Evolutionary conservation across 2,797 vertebrate species (phyloP), one percentile per base, ranked within the genome.

Genomic region (Simalia tracyae): DNA sequence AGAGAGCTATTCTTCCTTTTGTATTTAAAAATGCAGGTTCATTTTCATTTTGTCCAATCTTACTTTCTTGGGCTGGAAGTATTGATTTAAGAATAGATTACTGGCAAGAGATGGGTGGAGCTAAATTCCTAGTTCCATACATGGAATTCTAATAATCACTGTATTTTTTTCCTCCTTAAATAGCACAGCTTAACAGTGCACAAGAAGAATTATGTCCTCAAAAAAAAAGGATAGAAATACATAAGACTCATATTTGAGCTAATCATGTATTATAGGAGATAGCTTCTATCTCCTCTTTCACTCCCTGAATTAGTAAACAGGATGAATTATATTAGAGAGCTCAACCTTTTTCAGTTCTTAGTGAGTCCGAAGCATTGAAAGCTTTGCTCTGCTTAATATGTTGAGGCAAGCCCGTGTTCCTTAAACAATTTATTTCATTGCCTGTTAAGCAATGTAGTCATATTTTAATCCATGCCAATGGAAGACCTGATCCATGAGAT

Each of bases 351-450:
- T n/a, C 89, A 90, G 72, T 91, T 92, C 84, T 92, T 3, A 59
- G 86, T 57, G 89, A 89, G 92, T 22, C 89, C 64, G 3, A 36
- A 57, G 86, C 92, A 91, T 50, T 28, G 87, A 93, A 95, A 92
- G 91, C n/a, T 19, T 92, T 92, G 28, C 2, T 95, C 95, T 93
- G 90, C 92, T 95, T 91, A 66, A 91, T 89, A 56, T 60, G 19
- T 93, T 96, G 94, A 91, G 68, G 88, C 88, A 85, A 84, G 90
- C 64, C 26, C 76, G 0, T 91, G 36, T 93, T 96, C 50, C 86
- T 94, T 89, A 95, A 85, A 93, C 88, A 50, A 94, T 95, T 96
- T 90, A 88, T 85, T 72, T 89, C 84, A 86, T 94, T 95, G 76
- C 87, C 93, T 90, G 89, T 87, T 93, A 93, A 95, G 94, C 89